A percentile compares a stretch with the other conserved stretches of the same genome.
Conservation (phyloP, 1,140 invertebrate genomes). For the Drosophila erecta region DNA sequence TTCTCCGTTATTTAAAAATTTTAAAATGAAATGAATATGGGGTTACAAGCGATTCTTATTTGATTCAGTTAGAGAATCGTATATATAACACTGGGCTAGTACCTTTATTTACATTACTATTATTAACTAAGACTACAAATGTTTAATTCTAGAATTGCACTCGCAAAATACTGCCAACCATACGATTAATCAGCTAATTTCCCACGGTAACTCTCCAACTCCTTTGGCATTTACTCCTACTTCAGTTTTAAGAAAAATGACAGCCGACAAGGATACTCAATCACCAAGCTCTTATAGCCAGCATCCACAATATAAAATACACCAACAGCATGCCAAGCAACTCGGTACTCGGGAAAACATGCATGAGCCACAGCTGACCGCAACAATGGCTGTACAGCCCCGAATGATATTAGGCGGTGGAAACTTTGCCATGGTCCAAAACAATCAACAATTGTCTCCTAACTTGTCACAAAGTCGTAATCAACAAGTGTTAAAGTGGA, state of each 20-base stretch:
- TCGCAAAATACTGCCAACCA: constrained; percentile 24
- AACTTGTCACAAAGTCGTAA: constrained; percentile 47
- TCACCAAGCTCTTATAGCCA: constrained; percentile 49
- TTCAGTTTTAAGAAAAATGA: constrained; percentile 96
- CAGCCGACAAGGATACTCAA: constrained; percentile 91
- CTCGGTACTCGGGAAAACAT: constrained; percentile 37
- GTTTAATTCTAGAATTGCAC: constrained; percentile 36
- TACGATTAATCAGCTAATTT: constrained; percentile 29
- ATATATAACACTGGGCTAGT: too few species aligned
- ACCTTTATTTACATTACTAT: too few species aligned
- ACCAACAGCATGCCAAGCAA: constrained; percentile 83
- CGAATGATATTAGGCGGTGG: constrained; percentile 80
- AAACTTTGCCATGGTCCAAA: constrained; percentile 45
- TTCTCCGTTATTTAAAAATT: too few species aligned
- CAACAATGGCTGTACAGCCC: constrained; percentile 53
- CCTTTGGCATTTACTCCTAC: constrained; percentile 95
- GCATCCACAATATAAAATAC: constrained; percentile 68
- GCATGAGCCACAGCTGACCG: constrained; percentile 31
- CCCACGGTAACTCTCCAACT: constrained; percentile 86
- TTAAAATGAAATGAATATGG: too few species aligned
- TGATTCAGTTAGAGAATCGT: too few species aligned
- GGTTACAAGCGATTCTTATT: too few species aligned
- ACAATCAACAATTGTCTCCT: constrained; percentile 47
- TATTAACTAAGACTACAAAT: too few species aligned
- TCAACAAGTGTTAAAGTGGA: constrained; percentile 57